Base-by-base conservation (phyloP, 2,113 vertebrate genomes). In the Hyla sarda region DNA sequence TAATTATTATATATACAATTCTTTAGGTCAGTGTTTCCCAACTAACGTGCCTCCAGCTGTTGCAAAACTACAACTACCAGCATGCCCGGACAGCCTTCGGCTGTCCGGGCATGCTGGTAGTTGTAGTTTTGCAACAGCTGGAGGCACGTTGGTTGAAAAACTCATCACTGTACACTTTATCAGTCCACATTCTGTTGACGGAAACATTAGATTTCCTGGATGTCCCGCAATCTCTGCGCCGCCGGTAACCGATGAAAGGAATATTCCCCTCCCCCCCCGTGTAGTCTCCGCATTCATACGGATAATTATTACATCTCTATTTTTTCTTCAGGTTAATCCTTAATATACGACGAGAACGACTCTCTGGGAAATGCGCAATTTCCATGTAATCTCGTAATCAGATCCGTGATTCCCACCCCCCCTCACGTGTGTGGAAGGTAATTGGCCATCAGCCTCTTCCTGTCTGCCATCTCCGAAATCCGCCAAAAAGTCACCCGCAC, bases 321-420 rank as follows among this genome's bases (percentile, higher is more conserved):
- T 1, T 81, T 17, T 58, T 21, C 23, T 41, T 25, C 78, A 21
- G 75, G 50, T 50, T 32, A 78, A 78, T 78, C 75, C 75, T 7
- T 21, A 56, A 41, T 58, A 60, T 28, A 62, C 54, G 34, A 62
- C 52, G 25, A 19, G 17, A 19, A 17, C n/a, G n/a, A 23, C 34
- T 81, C 37, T 41, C 54, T 25, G 48, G 30, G 54, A 58, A 56
- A 45, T 60, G 37, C 17, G 78, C 78, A 41, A 62, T 81, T 81
- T 58, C 56, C 17, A 25, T 8, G 32, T 81, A 62, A 81, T 81
- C 78, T 60, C 1, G 54, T 81, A 60, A 81, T 81, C 54, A 81
- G 25, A 81, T 45, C 37, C 65, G 8, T 2, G 5, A 69, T 41
- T 25, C 50, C 54, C 12, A 0, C n/a, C n/a, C n/a, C n/a, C n/a